Evolutionary conservation across 1,140 invertebrate genomes (phyloP).

Genomic region (Drosophila bifasciata): DNA sequence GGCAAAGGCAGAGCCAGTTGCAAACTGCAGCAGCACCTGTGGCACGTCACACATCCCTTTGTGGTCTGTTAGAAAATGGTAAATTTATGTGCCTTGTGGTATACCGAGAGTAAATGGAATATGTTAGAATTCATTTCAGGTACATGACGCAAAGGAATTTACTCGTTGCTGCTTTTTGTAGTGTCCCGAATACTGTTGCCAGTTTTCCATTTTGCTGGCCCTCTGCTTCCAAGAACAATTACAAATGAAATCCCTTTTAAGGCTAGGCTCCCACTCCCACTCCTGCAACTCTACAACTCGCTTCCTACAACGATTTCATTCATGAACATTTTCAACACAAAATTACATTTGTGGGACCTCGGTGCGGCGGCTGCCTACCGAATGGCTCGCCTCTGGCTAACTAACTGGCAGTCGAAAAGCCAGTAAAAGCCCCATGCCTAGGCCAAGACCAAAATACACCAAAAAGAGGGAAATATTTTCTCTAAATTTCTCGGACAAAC

Average conservation of each 20-base stretch:
- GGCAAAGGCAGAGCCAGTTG: constrained; percentile 1
- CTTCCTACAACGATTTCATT: constrained; percentile 62
- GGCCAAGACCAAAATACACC: no score
- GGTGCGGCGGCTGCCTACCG: no score
- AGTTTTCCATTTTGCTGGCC: constrained; percentile 3
- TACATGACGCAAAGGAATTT: constrained; percentile 33
- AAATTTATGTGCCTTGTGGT: constrained; percentile 31
- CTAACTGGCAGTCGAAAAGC: constrained; percentile 54
- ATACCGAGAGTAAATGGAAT: constrained; percentile 55
- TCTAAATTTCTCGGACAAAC: constrained; percentile 56
- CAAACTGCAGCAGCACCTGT: constrained; percentile 20
- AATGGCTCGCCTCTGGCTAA: constrained; percentile 30
- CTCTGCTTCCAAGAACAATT: constrained; percentile 28
- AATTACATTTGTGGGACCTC: constrained; percentile 59
- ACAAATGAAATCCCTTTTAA: constrained; percentile 13
- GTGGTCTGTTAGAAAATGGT: constrained; percentile 4
- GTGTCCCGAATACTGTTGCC: background rate
- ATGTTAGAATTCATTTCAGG: constrained; percentile 56
- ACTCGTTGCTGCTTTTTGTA: constrained; percentile 9
- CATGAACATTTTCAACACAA: constrained; percentile 75
- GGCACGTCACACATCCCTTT: background rate
- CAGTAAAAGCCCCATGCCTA: constrained; percentile 7
- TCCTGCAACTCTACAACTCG: no score
- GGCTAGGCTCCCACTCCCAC: constrained; percentile 34
- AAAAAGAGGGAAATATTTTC: constrained; percentile 53